These are phyloP conservation scores for Musca vetustissima DNA, from an alignment of 1,140 invertebrate genomes.

Conservation along the genomic window DNA sequence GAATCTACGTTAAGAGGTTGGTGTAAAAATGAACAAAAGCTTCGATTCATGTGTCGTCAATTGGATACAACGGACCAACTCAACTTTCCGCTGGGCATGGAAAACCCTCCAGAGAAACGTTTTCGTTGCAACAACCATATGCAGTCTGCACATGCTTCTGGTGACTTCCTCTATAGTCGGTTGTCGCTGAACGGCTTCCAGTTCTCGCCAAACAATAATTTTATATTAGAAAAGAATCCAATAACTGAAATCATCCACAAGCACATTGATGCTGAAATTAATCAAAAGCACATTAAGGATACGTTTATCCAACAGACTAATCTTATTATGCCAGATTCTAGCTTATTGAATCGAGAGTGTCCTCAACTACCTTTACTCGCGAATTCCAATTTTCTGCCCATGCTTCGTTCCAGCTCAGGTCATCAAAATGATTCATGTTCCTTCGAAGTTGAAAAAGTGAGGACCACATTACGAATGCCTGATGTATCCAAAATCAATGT, in stretches of 20 bases:
- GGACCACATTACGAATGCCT: background rate
- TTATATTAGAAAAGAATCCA: constrained; percentile 42
- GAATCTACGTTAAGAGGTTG: constrained; percentile 77
- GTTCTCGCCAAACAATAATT: constrained; percentile 37
- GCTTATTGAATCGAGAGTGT: background rate
- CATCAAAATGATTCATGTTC: constrained; percentile 48
- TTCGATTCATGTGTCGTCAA: constrained; percentile 66
- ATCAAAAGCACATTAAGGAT: constrained; percentile 59
- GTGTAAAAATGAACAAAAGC: constrained; percentile 78
- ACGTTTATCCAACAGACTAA: constrained; percentile 34
- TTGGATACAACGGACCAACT: constrained; percentile 60
- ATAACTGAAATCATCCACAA: constrained; percentile 54
- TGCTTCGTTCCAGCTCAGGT: constrained; percentile 57
- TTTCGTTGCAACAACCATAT: constrained; percentile 51
- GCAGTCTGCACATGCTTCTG: constrained; percentile 35
- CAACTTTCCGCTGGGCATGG: constrained; percentile 1
- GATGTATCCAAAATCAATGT: background rate
- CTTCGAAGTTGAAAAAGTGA: background rate
- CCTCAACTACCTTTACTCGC: background rate
- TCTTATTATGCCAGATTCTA: background rate
- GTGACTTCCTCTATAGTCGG: constrained; percentile 18
- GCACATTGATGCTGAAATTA: constrained; percentile 50
- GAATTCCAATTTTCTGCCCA: constrained; percentile 58
- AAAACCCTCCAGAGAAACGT: constrained; percentile 57
- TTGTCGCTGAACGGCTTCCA: constrained; percentile 33